Evolutionary conservation across 2,113 vertebrate genomes (phyloP), one percentile per base, ranked within the genome.

Genomic region (Lepisosteus oculatus): DNA sequence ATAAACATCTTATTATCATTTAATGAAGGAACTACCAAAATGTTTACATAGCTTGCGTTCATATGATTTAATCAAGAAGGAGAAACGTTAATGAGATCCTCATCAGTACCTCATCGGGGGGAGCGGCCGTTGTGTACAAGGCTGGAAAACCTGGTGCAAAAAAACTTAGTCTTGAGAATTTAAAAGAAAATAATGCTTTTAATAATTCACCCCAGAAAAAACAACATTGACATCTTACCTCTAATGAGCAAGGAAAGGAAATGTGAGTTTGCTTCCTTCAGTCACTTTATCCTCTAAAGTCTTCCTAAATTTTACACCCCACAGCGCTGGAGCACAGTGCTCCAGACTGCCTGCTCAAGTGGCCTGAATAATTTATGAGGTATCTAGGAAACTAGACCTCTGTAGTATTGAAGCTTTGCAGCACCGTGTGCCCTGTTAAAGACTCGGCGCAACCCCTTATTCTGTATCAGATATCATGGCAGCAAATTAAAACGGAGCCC

Each of bases 311-410:
- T 72, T 79, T 73, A 74, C 77, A 72, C 75, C 76, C 73, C 73
- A 70, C 57, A 74, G 73, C 73, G 29, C 65, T 79, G 74, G 5
- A 70, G 72, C 67, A 67, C 57, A 3, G n/a, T 14, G 43, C 65
- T 62, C 61, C 73, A 69, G 70, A 73, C 68, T 72, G 45, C 8
- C 68, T 73, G 70, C 73, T 76, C 72, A 54, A 55, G 64, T 6
- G 9, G 9, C 15, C 47, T 75, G 75, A 79, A 77, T 79, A 74
- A 79, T 79, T 74, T 73, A 81, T 79, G 69, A 79, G 55, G 74
- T 74, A 66, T 77, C 72, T 74, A 65, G 67, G 61, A 72, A 66
- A 67, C 47, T 59, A 78, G 69, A 75, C 66, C 72, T 78, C 64
- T 71, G 73, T 69, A 68, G 72, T 56, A 51, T 56, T 73, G 68